phyloP scores from a whole-genome alignment of 2,113 vertebrate genomes.

The Gymnogyps californianus region DNA sequence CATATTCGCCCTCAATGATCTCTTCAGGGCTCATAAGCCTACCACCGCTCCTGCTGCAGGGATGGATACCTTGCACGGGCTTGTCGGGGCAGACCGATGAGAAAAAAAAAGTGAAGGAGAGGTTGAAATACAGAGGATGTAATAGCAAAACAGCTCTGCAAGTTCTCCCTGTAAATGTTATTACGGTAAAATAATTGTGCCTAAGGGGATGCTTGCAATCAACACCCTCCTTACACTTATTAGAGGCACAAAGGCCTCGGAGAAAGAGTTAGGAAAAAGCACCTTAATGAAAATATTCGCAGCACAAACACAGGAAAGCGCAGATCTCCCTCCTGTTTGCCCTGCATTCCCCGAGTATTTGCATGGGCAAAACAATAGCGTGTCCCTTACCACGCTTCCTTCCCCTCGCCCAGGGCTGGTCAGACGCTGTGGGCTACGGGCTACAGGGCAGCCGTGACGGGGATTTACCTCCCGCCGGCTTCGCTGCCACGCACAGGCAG shows the following conservation, averaged over 20 bases:
- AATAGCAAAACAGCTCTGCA: background rate
- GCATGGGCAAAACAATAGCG: conserved; percentile 1
- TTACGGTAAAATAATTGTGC: background rate
- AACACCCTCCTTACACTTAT: background rate
- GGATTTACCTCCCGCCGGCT: background rate
- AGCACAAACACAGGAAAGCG: conserved; percentile 56
- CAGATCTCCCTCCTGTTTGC: background rate
- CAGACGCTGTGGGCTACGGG: background rate
- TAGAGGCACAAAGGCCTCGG: background rate
- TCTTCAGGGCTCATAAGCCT: background rate
- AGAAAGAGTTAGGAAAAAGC: background rate
- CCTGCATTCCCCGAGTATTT: background rate
- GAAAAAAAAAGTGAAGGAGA: background rate
- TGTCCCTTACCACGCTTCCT: background rate
- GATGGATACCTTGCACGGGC: background rate
- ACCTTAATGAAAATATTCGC: background rate
- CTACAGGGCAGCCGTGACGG: fast-evolving
- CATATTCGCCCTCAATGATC: background rate
- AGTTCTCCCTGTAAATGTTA: background rate
- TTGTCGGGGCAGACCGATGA: background rate
- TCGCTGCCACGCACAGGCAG: background rate
- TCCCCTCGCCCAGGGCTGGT: background rate
- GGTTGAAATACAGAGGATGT: background rate
- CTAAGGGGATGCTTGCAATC: background rate
- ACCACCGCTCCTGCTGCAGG: background rate